Base-by-base conservation (phyloP, 2,888 invertebrate species). In the Ctenicera cuprea region DNA sequence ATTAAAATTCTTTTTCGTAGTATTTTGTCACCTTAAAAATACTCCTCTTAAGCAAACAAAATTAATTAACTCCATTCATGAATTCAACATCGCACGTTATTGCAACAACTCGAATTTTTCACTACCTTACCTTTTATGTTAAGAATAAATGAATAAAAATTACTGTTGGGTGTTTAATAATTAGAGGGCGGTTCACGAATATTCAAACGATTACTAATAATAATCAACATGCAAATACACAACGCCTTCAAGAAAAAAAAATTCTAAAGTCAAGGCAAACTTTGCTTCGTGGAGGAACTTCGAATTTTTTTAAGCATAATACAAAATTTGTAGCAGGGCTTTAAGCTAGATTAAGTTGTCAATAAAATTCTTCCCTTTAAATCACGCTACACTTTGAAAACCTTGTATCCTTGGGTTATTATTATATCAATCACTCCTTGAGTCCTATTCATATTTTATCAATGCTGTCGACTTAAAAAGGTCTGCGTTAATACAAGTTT, bases 111-210 rank as follows among this genome's bases (percentile, higher is more conserved):
- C 16, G 26, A 26, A 26, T n/a, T 33, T 33, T 54, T 14, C 54
- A 5, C 33, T 54, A 30, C 54, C 54, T 26, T 18, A 52, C 52
- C 26, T 48, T 48, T 18, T 14, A 9, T 18, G 11, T 20, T 48
- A 26, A 26, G 54, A n/a, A 54, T 54, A 30, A 26, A 54, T 54
- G 54, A 54, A 54, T 30, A 26, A 54, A 30, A 54, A 30, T 30
- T 16, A 8, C 11, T 14, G 14, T 54, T 54, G 33, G 14, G 54
- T 54, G 30, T 54, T 12, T 33, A 14, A 54, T 12, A 54, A 54
- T 54, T 54, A 54, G 50, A 12, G 54, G 54, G 54, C 54, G 30
- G 12, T 54, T 54, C 54, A 30, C 30, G 50, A 20, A 54, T 54
- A 26, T 33, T 14, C n/a, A 20, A 14, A 30, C 11, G 4, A 50